phyloP scores from a whole-genome alignment of 2,113 vertebrate genomes.

The Apus apus region DNA sequence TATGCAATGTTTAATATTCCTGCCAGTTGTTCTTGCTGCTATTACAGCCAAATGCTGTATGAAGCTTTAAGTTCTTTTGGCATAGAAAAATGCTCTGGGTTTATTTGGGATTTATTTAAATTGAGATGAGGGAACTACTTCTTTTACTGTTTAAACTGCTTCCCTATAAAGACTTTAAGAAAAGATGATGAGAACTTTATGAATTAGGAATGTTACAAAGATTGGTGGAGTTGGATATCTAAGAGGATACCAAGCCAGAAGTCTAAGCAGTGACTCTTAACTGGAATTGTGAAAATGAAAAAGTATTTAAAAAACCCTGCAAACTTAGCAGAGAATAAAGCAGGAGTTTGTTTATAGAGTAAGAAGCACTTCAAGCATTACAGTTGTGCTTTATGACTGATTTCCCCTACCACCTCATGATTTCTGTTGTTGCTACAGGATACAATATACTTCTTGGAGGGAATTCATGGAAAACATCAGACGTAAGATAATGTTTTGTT shows the following conservation, averaged over 20 bases:
- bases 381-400: background rate
- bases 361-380: background rate
- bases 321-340: background rate
- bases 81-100: background rate
- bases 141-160: background rate
- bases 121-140: background rate
- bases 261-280: background rate
- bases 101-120: background rate
- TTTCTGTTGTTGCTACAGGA: conserved; percentile 79
- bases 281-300: background rate
- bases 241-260: background rate
- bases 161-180: background rate
- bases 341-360: background rate
- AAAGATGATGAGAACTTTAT: background rate
- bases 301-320: background rate
- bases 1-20: background rate
- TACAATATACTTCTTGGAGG: conserved; percentile 91
- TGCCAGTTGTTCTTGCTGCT: background rate
- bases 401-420: background rate
- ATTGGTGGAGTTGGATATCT: background rate
- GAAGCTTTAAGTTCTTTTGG: background rate
- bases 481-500: conserved; percentile 76
- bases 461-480: conserved; percentile 78
- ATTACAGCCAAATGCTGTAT: background rate
- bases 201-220: background rate